phyloP scores from a whole-genome alignment of 30 jellyfish, hydroid and myxozoan genomes.

The Catostylus mosaicus region DNA sequence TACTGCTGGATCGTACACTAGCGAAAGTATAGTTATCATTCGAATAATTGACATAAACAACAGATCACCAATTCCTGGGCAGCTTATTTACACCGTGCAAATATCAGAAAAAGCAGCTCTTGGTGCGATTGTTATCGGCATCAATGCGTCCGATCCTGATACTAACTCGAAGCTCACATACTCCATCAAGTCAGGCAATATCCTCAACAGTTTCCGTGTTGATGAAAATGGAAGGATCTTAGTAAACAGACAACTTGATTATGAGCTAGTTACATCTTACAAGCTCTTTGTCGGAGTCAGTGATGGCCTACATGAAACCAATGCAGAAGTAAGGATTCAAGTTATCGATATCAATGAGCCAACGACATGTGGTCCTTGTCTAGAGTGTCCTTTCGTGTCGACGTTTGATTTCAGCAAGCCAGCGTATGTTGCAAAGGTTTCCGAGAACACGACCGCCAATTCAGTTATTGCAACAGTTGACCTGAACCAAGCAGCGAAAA shows the following conservation, averaged over 20 bases:
- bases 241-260: slow-evolving; percentile 51
- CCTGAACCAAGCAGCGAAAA: slow-evolving; percentile 54
- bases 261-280: slow-evolving; percentile 40
- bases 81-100: slow-evolving; percentile 42
- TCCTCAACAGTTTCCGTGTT: slow-evolving; percentile 59
- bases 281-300: slow-evolving; percentile 57
- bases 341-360: slow-evolving; percentile 72
- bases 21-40: slow-evolving; percentile 60
- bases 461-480: slow-evolving; percentile 56
- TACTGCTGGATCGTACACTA: slow-evolving; percentile 26
- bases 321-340: slow-evolving; percentile 59
- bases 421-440: slow-evolving; percentile 50
- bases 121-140: slow-evolving; percentile 76
- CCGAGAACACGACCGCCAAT: slow-evolving; percentile 53
- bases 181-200: slow-evolving; percentile 73
- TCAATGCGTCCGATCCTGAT: slow-evolving; percentile 79
- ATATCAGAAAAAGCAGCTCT: slow-evolving; percentile 72
- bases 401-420: slow-evolving; percentile 61
- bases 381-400: slow-evolving; percentile 56
- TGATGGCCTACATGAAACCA: slow-evolving; percentile 71
- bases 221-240: slow-evolving; percentile 76
- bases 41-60: slow-evolving; percentile 83
- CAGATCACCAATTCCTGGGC: slow-evolving; percentile 73
- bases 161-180: slow-evolving; percentile 65
- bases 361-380: slow-evolving; percentile 60